These are phyloP conservation scores for Drosophila formosana DNA, from an alignment of 2,888 invertebrate species.

Conservation along the genomic window DNA sequence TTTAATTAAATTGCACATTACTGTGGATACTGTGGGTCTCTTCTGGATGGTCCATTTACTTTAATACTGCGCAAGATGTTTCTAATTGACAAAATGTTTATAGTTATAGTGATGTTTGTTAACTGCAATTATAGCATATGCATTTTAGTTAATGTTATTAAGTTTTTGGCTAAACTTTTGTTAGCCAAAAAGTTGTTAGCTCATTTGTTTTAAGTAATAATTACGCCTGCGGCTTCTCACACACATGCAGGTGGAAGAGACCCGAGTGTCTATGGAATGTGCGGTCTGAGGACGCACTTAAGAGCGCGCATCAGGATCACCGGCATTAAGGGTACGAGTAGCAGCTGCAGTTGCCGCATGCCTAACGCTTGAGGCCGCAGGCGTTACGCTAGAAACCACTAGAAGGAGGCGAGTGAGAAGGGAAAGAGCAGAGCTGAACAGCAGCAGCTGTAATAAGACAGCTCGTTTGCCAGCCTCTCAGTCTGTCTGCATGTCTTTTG, in stretches of 20 bases:
- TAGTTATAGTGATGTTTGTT: slow-evolving; percentile 1
- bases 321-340: slow-evolving; percentile 11
- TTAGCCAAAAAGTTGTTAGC: slow-evolving; percentile 37
- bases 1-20: too few species aligned
- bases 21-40: too few species aligned
- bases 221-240: slow-evolving; percentile 55
- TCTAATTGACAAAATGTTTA: not conserved
- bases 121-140: slow-evolving; percentile 1
- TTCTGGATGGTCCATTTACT: too few species aligned
- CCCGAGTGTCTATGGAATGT: slow-evolving; percentile 18
- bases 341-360: slow-evolving; percentile 51
- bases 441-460: slow-evolving; percentile 70
- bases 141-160: slow-evolving; percentile 12
- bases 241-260: slow-evolving; percentile 1
- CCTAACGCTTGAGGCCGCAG: slow-evolving; percentile 39
- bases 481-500: slow-evolving; percentile 25
- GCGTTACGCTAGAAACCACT: slow-evolving; percentile 55
- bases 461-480: slow-evolving; percentile 60
- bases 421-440: slow-evolving; percentile 10
- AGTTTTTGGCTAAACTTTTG: slow-evolving; percentile 31
- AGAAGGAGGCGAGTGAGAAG: slow-evolving; percentile 1
- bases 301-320: slow-evolving; percentile 36
- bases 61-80: not conserved
- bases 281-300: slow-evolving; percentile 58
- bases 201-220: slow-evolving; percentile 71